These are phyloP conservation scores for Promerops cafer DNA, from an alignment of 2,113 vertebrate genomes.

Conservation along the genomic window DNA sequence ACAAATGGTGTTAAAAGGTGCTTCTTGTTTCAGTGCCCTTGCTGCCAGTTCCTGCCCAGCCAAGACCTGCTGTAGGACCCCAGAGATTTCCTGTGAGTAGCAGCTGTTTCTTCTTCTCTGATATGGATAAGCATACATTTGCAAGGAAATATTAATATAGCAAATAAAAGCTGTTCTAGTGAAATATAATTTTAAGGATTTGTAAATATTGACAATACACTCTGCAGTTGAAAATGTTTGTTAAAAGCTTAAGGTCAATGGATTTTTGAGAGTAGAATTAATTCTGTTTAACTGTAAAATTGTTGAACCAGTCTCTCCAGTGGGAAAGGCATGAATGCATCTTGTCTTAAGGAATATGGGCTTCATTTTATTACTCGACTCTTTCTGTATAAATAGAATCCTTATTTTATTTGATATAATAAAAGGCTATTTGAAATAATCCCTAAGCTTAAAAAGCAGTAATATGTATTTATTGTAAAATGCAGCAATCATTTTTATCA, in stretches of 20 bases:
- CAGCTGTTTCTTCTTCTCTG: slow-evolving; percentile 74
- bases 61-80: slow-evolving; percentile 90
- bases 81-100: slow-evolving; percentile 98
- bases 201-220: slow-evolving; percentile 82
- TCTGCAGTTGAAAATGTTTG: slow-evolving; percentile 81
- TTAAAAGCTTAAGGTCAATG: slow-evolving; percentile 82
- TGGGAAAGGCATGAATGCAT: slow-evolving; percentile 40
- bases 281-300: slow-evolving; percentile 75
- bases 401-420: slow-evolving; percentile 42
- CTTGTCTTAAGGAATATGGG: slow-evolving; percentile 39
- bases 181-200: slow-evolving; percentile 78
- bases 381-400: slow-evolving; percentile 40
- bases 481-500: neutral
- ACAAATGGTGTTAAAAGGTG: slow-evolving; percentile 46
- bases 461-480: slow-evolving; percentile 12
- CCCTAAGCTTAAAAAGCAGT: slow-evolving; percentile 5
- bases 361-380: slow-evolving; percentile 47
- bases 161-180: slow-evolving; percentile 74
- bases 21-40: slow-evolving; percentile 89
- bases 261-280: slow-evolving; percentile 76
- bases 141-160: slow-evolving; percentile 76
- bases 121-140: slow-evolving; percentile 73
- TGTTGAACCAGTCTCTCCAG: slow-evolving; percentile 63
- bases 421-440: slow-evolving; percentile 31
- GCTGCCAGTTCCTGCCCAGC: slow-evolving; percentile 92